Evolutionary conservation across 37 sponge, comb jelly and placozoan species (phyloP).

Genomic region (Dysidea cf. avara): DNA sequence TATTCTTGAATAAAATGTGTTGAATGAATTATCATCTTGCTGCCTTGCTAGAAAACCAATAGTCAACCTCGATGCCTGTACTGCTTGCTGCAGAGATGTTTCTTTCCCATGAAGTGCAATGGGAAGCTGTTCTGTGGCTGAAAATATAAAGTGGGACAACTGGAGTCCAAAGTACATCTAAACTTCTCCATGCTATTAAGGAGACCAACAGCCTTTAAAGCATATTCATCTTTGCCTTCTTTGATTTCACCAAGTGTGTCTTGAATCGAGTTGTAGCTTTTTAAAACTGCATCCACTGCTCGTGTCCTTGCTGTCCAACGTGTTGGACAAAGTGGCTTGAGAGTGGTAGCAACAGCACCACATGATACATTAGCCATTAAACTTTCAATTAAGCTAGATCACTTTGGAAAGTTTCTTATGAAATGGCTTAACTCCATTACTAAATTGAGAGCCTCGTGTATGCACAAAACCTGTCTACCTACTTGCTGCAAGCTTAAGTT

Average conservation of each 20-base stretch:
- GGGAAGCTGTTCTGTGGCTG: slow-evolving; percentile 20
- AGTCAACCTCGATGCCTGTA: slow-evolving; percentile 1
- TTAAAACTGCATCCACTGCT: slow-evolving; percentile 27
- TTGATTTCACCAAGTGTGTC: slow-evolving; percentile 17
- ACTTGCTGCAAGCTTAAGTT: slow-evolving; percentile 44
- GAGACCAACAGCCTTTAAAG: slow-evolving; percentile 27
- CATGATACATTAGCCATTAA: too few species aligned
- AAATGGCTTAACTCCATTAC: slow-evolving; percentile 22
- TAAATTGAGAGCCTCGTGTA: slow-evolving; percentile 42
- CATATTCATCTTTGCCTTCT: slow-evolving; percentile 27
- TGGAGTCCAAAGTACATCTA: slow-evolving; percentile 9
- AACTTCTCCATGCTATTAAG: slow-evolving; percentile 12
- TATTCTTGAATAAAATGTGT: slow-evolving; percentile 23
- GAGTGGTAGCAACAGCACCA: too few species aligned
- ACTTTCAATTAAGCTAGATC: neutral
- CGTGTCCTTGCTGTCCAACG: slow-evolving; percentile 30
- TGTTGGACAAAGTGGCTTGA: slow-evolving; percentile 38
- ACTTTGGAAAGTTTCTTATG: slow-evolving; percentile 48
- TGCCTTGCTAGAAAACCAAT: slow-evolving; percentile 11
- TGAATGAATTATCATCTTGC: slow-evolving; percentile 19
- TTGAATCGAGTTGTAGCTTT: slow-evolving; percentile 21
- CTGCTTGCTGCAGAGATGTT: slow-evolving; percentile 15
- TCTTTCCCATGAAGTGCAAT: slow-evolving; percentile 3
- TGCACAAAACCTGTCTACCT: slow-evolving; percentile 5
- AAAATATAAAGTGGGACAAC: neutral